Conservation (phyloP, 2,797 vertebrate genomes). For the Danio choprae region DNA sequence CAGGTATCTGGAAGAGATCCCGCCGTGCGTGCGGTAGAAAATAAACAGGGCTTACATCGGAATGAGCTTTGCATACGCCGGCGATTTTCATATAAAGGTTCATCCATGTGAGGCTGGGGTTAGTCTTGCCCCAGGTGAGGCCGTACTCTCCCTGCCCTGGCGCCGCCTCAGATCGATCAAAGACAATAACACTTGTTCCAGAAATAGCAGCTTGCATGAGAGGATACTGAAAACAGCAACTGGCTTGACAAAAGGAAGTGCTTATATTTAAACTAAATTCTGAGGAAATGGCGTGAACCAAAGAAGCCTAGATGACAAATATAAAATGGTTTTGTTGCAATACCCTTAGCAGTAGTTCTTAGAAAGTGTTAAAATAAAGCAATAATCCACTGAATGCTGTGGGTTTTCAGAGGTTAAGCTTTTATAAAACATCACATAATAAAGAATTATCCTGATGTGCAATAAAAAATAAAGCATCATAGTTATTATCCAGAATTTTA, state of each 20-base stretch:
- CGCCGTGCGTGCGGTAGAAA: background rate
- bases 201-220: background rate
- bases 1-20: slow-evolving; percentile 35
- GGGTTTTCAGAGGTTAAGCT: background rate
- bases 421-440: background rate
- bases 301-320: background rate
- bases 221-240: slow-evolving; percentile 14
- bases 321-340: background rate
- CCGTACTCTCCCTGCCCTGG: background rate
- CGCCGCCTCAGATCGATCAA: background rate
- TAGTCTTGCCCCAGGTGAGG: background rate
- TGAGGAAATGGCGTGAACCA: background rate
- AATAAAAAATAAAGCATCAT: background rate
- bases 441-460: background rate
- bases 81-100: slow-evolving; percentile 50
- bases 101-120: slow-evolving; percentile 1
- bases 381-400: background rate
- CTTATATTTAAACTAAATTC: slow-evolving; percentile 6
- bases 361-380: background rate
- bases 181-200: slow-evolving; percentile 21
- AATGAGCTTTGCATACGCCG: slow-evolving; percentile 47
- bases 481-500: no score
- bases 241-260: slow-evolving; percentile 7
- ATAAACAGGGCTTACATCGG: slow-evolving; percentile 13
- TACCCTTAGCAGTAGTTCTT: background rate